Base-by-base conservation (phyloP, 2,888 invertebrate species). In the Erebia epiphron region DNA sequence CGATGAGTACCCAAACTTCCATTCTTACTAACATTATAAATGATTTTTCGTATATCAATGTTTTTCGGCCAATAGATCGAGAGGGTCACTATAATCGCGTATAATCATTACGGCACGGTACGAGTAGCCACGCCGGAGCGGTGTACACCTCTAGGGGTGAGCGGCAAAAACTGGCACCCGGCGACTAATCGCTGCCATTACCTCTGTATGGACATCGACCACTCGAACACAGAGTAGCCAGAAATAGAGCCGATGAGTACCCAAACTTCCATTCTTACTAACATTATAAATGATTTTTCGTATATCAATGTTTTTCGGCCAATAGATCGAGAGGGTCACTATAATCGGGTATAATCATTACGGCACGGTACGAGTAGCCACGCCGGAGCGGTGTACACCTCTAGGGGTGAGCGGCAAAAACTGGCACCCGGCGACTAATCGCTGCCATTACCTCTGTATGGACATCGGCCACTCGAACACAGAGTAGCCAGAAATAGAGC, bases 171-270 rank as follows among this genome's bases (percentile, higher is more conserved):
- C 77, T 71, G 49, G 68, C 71, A 70, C 70, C 4, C 26, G 72
- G 68, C 72, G 76, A 73, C 78, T 80, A 79, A 81, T 80, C 78
- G 77, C 68, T 56, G 75, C 75, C 74, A 78, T 81, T 80, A 80
- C 76, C 79, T 75, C 65, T 70, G 71, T 79, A 79, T 79, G 80
- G 80, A 58, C 71, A 70, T 69, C 65, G 70, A 68, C 75, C 74
- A 72, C 63, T 68, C 61, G 68, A 21, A 35, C 63, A 71, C 70
- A 80, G 78, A 76, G 70, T 69, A 75, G 16, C 35, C 68, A 2
- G 7, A 13, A 18, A 49, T 11, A 62, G 21, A 56, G 4, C 56
- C 13, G 5, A 54, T 4, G 26, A 26, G 21, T 21, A 21, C 21
- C 21, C 21, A 2, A 3, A 26, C 3, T 26, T 26, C 2, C 26